Evolutionary conservation across 2,888 invertebrate species (phyloP), one percentile per base, ranked within the genome.

Genomic region (Macrophya annulata): DNA sequence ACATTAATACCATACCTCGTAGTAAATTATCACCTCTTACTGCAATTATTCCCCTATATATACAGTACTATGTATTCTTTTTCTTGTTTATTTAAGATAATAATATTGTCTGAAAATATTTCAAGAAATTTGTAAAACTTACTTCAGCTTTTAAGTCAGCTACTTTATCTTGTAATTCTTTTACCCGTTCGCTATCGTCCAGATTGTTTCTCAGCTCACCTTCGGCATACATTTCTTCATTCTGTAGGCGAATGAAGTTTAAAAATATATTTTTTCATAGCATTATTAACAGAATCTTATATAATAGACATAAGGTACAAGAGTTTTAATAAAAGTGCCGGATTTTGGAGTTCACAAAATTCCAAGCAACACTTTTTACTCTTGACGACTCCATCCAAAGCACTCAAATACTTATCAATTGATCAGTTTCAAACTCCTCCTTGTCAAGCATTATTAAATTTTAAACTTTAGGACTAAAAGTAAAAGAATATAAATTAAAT

Each of bases 81-180:
- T 25, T 81, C 21, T 81, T 43, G 9, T 40, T 43, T 81, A 15
- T 55, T n/a, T 2, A 55, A 55, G 17, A 55, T 37, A 25, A 55
- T 37, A 25, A 77, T 48, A 31, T 10, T 48, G 6, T 65, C 43
- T 65, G 68, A 83, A 21, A 17, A 59, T 40, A 37, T 62, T 12
- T 37, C 5, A 51, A 17, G 17, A 5, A 68, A 71, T 48, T 71
- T 43, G 84, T 31, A 76, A 76, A 59, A 92, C 94, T 94, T 94
- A 99, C 99, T 97, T 99, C 99, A 84, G 98, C 98, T 94, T 98
- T 98, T 51, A 99, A 95, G 93, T 98, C 98, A 59, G 97, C 98
- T 87, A 99, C 97, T 94, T 97, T 97, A 94, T 98, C 98, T 93
- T 98, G 98, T 87, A 99, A 94, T 90, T 98, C 98, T 86, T 98